phyloP scores from a whole-genome alignment of 2,113 vertebrate genomes.

The Gasterosteus nipponicus region DNA sequence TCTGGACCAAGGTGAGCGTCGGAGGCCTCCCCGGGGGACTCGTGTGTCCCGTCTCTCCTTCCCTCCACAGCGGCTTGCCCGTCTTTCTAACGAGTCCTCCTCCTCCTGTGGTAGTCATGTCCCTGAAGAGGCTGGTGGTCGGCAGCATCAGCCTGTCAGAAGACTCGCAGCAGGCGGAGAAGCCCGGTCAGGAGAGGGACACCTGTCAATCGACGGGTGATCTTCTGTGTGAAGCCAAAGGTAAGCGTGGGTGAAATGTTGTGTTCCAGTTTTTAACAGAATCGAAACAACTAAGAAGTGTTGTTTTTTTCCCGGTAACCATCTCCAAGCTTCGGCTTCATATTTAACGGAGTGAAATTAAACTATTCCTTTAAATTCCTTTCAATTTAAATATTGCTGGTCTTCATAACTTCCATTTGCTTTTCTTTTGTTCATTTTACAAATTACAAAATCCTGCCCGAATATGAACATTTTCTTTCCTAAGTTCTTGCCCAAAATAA shows the following conservation, averaged over 20 bases:
- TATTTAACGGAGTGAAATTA: too few species aligned
- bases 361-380: background rate
- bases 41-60: background rate
- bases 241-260: background rate
- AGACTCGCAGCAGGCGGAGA: slow-evolving; percentile 66
- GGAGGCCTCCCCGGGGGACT: slow-evolving; percentile 1
- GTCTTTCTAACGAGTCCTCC: slow-evolving; percentile 21
- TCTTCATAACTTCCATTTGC: background rate
- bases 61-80: background rate
- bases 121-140: slow-evolving; percentile 84
- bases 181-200: slow-evolving; percentile 50
- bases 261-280: background rate
- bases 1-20: slow-evolving; percentile 79
- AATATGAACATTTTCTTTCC: background rate
- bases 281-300: background rate
- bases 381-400: background rate
- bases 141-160: slow-evolving; percentile 77
- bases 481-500: background rate
- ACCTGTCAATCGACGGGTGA: slow-evolving; percentile 65
- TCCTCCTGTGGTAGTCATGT: slow-evolving; percentile 75
- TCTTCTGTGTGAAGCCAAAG: background rate
- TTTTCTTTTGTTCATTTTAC: background rate
- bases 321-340: background rate
- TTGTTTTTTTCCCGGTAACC: background rate
- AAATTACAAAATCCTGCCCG: background rate